phyloP scores from a whole-genome alignment of 2,888 invertebrate genomes.

The Helicoverpa assulta region DNA sequence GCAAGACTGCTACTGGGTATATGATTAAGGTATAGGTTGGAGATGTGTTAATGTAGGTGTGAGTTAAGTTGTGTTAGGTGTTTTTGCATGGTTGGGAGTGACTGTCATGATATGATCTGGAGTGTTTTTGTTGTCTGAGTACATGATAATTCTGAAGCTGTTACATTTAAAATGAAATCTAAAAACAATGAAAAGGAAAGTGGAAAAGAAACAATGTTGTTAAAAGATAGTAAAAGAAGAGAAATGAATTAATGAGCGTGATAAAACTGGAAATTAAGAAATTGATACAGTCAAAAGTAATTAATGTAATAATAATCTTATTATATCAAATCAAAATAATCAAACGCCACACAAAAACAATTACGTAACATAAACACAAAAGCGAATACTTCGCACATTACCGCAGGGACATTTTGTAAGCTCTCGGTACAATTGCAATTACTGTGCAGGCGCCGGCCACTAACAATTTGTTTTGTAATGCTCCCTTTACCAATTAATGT shows the following conservation, averaged over 20 bases:
- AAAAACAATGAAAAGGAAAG: neutral
- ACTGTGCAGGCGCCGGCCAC: slow-evolving; percentile 59
- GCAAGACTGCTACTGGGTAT: slow-evolving; percentile 42
- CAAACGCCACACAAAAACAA: slow-evolving; percentile 24
- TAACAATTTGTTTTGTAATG: slow-evolving; percentile 66
- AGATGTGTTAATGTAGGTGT: neutral
- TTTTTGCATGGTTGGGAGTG: neutral
- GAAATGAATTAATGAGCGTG: no score
- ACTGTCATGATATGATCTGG: neutral
- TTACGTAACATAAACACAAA: slow-evolving; percentile 40
- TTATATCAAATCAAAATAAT: slow-evolving; percentile 11
- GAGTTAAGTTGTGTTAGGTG: neutral
- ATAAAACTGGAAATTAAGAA: no score
- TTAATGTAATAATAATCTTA: neutral
- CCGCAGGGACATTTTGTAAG: slow-evolving; percentile 56
- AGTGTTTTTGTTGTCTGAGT: neutral
- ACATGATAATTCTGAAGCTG: neutral
- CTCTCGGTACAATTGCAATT: slow-evolving; percentile 60
- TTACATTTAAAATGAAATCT: no score
- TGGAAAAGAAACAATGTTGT: neutral
- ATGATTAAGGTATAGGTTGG: neutral
- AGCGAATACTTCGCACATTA: slow-evolving; percentile 54
- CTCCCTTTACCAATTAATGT: slow-evolving; percentile 59
- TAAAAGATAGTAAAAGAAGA: no score
- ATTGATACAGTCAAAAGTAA: neutral